Percentiles rank a stretch among this genome's conserved stretches.
These are phyloP conservation scores for Lepidostoma basale DNA, from an alignment of 1,140 invertebrate genomes.

Conservation along the genomic window DNA sequence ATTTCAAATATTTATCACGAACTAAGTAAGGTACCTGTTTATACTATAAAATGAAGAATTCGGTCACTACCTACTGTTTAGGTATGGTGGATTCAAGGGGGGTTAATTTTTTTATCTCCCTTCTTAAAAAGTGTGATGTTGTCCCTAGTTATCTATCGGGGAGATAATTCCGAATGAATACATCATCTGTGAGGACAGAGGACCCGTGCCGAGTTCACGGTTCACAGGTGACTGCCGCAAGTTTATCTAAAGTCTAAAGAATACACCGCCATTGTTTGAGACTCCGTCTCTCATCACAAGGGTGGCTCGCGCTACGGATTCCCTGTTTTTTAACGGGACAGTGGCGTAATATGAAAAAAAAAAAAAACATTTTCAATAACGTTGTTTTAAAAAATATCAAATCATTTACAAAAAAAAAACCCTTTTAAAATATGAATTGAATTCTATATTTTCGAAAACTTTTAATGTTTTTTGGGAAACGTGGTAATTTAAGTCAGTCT, in stretches of 20 bases:
- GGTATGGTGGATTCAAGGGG: no score
- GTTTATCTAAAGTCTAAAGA: constrained; percentile 22
- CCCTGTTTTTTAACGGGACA: constrained; percentile 9
- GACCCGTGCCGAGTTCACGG: not conserved
- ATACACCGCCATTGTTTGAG: constrained; percentile 2
- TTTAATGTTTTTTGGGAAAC: no score
- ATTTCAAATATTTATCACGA: not conserved
- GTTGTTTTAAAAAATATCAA: no score
- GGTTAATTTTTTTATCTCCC: not conserved
- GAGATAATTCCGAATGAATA: constrained; percentile 23
- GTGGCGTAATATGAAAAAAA: no score
- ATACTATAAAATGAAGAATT: no score
- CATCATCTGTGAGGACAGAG: not conserved
- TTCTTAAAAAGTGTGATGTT: not conserved
- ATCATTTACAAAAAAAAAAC: no score
- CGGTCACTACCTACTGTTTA: no score
- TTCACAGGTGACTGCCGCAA: constrained; percentile 20
- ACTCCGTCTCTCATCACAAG: not conserved
- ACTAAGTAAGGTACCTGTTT: not conserved
- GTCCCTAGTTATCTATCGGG: constrained; percentile 15
- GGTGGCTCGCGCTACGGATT: not conserved
- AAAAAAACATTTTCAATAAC: no score
- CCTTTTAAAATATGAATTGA: no score
- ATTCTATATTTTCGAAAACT: no score
- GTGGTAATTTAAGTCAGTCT: no score